Evolutionary conservation across 2,888 invertebrate genomes (phyloP).

Genomic region (Ochropacha duplaris): DNA sequence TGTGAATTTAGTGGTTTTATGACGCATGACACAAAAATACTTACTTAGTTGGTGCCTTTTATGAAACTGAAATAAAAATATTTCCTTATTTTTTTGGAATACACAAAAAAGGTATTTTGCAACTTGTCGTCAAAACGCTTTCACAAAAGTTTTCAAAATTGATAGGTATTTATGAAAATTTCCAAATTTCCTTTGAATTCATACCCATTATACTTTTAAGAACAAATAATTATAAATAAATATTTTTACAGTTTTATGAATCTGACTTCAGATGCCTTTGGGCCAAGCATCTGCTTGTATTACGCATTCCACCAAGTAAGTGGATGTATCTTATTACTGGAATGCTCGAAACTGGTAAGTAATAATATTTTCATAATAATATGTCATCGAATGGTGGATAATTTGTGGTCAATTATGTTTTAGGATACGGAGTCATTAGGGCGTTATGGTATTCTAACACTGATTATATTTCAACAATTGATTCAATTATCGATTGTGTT

Average conservation of each 20-base stretch:
- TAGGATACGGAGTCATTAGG: slow-evolving; percentile 12
- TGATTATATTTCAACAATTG: slow-evolving; percentile 31
- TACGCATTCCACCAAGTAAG: slow-evolving; percentile 35
- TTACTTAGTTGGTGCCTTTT: too few species aligned
- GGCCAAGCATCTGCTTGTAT: slow-evolving; percentile 30
- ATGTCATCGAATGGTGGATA: too few species aligned
- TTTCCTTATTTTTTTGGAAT: too few species aligned
- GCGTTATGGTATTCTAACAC: slow-evolving; percentile 22
- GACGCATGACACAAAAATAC: too few species aligned
- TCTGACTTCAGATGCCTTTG: slow-evolving; percentile 34
- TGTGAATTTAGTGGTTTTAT: too few species aligned
- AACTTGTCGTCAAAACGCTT: too few species aligned
- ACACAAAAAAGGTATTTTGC: too few species aligned
- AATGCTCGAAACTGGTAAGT: slow-evolving; percentile 38
- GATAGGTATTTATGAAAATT: too few species aligned
- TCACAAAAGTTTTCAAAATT: too few species aligned
- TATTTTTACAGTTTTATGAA: slow-evolving; percentile 23
- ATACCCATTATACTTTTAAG: not conserved
- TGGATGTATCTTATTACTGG: slow-evolving; percentile 37
- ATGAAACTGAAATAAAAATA: too few species aligned
- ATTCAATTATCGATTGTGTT: slow-evolving; percentile 34
- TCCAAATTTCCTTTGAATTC: too few species aligned
- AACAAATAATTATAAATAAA: too few species aligned
- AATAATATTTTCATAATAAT: not conserved
- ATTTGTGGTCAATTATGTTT: not conserved